Percentiles rank a stretch among this genome's conserved stretches.
These are phyloP conservation scores for Pelagia noctiluca DNA, from an alignment of 30 jellyfish, hydroid and myxozoan genomes.

Conservation along the genomic window DNA sequence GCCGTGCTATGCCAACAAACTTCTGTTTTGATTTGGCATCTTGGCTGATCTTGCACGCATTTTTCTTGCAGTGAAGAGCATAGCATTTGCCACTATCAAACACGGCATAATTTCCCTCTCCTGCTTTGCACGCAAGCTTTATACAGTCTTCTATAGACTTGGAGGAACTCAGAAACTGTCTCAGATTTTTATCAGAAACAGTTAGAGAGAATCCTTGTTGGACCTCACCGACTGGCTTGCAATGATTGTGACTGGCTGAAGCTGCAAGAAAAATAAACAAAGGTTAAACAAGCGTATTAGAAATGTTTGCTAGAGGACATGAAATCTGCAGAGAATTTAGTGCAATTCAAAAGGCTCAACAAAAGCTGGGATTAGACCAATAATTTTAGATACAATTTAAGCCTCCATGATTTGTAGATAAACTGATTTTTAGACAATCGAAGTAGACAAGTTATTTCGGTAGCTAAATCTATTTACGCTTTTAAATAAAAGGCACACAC, in stretches of 20 bases:
- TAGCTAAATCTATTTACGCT: too few relatives aligned
- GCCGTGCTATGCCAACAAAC: slow-evolving; percentile 49
- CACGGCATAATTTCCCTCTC: slow-evolving; percentile 61
- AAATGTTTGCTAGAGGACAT: too few relatives aligned
- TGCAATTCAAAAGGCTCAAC: too few relatives aligned
- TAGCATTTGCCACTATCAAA: slow-evolving; percentile 54
- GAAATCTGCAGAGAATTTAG: too few relatives aligned
- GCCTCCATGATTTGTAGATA: too few relatives aligned
- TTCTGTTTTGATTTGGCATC: slow-evolving; percentile 62
- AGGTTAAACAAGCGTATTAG: too few relatives aligned
- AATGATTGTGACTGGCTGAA: slow-evolving; percentile 32
- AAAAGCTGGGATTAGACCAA: too few relatives aligned
- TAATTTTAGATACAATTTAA: too few relatives aligned
- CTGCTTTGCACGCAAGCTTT: slow-evolving; percentile 41
- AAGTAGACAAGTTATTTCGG: too few relatives aligned
- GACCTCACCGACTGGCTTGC: slow-evolving; percentile 33
- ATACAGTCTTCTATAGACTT: slow-evolving; percentile 48
- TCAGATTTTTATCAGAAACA: slow-evolving; percentile 15
- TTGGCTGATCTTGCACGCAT: slow-evolving; percentile 58
- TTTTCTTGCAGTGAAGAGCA: slow-evolving; percentile 62
- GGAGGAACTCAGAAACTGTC: slow-evolving; percentile 39
- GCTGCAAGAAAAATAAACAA: slow-evolving; percentile 13
- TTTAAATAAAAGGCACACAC: too few relatives aligned
- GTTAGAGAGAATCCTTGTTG: slow-evolving; percentile 41
- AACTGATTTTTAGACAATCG: too few relatives aligned